phyloP scores from a whole-genome alignment of 2,797 vertebrate species.

The Sebastes paucispinis region DNA sequence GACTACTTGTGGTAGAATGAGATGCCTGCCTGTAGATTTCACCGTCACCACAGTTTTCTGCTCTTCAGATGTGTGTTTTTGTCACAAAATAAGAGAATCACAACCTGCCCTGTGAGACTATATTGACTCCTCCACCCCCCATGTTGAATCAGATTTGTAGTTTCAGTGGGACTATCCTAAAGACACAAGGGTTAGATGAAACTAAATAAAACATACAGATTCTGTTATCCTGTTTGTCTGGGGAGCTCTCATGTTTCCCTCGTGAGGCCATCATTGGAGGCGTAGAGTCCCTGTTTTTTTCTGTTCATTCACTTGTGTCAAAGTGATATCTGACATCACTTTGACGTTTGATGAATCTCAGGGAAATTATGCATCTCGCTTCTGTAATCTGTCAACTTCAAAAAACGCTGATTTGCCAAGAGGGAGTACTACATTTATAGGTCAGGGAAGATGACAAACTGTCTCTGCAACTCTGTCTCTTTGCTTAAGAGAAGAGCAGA shows the following conservation, averaged over 20 bases:
- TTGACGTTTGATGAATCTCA: background rate
- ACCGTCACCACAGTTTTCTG: background rate
- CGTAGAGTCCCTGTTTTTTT: background rate
- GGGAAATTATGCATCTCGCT: background rate
- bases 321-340: slow-evolving; percentile 7
- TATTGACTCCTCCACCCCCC: background rate
- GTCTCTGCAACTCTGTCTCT: background rate
- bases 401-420: slow-evolving; percentile 17
- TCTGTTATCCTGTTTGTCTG: slow-evolving; percentile 14
- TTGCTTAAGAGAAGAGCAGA: background rate
- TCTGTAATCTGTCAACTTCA: slow-evolving; percentile 19
- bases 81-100: background rate
- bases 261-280: background rate
- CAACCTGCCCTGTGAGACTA: background rate
- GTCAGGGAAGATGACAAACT: slow-evolving; percentile 15
- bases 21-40: slow-evolving; percentile 2
- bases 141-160: slow-evolving; percentile 18
- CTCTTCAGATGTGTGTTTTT: slow-evolving; percentile 20
- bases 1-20: background rate
- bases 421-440: slow-evolving; percentile 22
- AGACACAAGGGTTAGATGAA: slow-evolving; percentile 23
- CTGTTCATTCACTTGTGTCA: background rate
- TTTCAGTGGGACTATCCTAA: slow-evolving; percentile 13
- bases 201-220: slow-evolving; percentile 29
- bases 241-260: slow-evolving; percentile 6